Percentiles rank a stretch among this genome's conserved stretches.
phyloP scores from a whole-genome alignment of 2,888 invertebrate genomes.

The Melinaea marsaeus region DNA sequence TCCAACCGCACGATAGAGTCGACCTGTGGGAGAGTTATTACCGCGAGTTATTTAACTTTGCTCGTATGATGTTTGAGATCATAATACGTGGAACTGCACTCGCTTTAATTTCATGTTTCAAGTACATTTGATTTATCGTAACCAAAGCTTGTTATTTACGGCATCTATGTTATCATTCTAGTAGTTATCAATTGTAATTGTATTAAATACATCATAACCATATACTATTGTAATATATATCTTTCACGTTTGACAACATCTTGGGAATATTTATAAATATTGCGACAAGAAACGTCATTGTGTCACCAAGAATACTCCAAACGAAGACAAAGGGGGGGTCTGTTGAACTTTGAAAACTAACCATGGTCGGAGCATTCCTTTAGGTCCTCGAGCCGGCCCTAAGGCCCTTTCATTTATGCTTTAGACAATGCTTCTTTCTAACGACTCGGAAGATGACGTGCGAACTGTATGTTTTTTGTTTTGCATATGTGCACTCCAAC shows the following conservation, averaged over 20 bases:
- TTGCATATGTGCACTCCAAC: slow-evolving; percentile 4
- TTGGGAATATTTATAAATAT: background rate
- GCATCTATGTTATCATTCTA: too few species aligned
- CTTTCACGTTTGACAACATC: too few species aligned
- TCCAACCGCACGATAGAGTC: background rate
- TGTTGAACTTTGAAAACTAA: slow-evolving; percentile 9
- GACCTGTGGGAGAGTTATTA: background rate
- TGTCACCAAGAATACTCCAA: slow-evolving; percentile 4
- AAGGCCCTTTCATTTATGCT: slow-evolving; percentile 4
- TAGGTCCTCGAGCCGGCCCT: slow-evolving; percentile 5
- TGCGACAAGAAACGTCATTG: background rate
- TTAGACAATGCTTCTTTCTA: slow-evolving; percentile 23
- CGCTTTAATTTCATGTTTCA: too few species aligned
- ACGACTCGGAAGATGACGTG: slow-evolving; percentile 16
- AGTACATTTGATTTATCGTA: too few species aligned
- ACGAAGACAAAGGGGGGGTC: slow-evolving; percentile 4
- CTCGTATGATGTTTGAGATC: background rate
- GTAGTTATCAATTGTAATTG: too few species aligned
- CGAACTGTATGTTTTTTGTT: slow-evolving; percentile 5
- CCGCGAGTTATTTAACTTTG: background rate
- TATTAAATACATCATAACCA: too few species aligned
- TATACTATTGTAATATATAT: too few species aligned
- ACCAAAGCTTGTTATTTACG: too few species aligned
- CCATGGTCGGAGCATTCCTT: slow-evolving; percentile 3
- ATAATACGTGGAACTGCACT: too few species aligned